Evolutionary conservation across 1,140 invertebrate genomes (phyloP).

Genomic region (Nephotettix cincticeps): DNA sequence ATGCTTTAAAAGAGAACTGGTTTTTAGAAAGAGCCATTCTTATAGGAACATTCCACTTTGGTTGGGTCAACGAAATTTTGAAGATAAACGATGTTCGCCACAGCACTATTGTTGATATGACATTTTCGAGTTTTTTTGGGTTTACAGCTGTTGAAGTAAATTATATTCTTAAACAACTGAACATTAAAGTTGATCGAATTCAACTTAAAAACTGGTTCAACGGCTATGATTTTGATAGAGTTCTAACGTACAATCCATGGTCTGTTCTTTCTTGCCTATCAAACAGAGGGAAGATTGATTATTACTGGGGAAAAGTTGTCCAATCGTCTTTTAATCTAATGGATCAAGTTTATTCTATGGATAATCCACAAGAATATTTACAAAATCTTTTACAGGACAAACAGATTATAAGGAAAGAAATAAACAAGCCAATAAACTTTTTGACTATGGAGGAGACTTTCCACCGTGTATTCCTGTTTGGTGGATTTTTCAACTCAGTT

Average conservation of each 20-base stretch:
- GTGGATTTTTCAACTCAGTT: not conserved
- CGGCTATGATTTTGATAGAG: not conserved
- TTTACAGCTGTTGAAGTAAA: not conserved
- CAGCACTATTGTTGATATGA: slow-evolving; percentile 1
- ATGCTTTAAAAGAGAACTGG: not conserved
- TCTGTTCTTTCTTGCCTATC: not conserved
- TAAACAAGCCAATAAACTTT: not conserved
- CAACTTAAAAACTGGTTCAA: not conserved
- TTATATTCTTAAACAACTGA: not conserved
- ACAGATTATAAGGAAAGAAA: not conserved
- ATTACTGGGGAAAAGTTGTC: not conserved
- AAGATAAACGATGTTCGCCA: not conserved
- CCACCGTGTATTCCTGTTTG: not conserved
- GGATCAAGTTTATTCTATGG: not conserved
- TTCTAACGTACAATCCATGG: not conserved
- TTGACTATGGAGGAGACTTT: not conserved
- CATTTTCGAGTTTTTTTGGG: not conserved
- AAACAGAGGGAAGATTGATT: not conserved
- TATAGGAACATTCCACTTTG: not conserved
- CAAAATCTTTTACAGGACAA: not conserved
- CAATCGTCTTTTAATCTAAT: not conserved
- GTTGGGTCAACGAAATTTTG: not conserved
- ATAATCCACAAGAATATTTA: not conserved
- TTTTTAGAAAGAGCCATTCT: not conserved
- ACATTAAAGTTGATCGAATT: not conserved